Percentiles rank a stretch among this genome's conserved stretches.
Conservation (phyloP, 2,888 invertebrate genomes). For the Pediacus dermestoides region DNA sequence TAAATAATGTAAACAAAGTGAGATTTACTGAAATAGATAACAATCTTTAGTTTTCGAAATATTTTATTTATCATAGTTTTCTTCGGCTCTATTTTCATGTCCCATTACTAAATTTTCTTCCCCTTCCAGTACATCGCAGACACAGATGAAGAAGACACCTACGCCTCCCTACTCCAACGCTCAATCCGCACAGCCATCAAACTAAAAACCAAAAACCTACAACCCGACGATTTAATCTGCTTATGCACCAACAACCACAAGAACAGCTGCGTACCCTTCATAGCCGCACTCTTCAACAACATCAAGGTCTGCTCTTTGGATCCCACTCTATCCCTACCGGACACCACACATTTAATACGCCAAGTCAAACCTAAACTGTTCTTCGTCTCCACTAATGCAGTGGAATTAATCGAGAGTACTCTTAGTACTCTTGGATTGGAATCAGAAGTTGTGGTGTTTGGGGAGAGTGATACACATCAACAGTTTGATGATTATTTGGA, state of each 20-base stretch:
- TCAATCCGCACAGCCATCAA: slow-evolving; percentile 50
- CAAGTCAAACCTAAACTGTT: slow-evolving; percentile 37
- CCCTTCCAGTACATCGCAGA: slow-evolving; percentile 33
- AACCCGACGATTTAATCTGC: slow-evolving; percentile 49
- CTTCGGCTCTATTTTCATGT: too few species aligned
- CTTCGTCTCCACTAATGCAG: slow-evolving; percentile 33
- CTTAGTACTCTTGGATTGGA: slow-evolving; percentile 26
- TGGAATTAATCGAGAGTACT: slow-evolving; percentile 31
- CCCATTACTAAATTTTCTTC: not conserved
- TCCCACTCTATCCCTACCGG: slow-evolving; percentile 31
- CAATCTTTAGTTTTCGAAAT: too few species aligned
- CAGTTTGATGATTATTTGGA: slow-evolving; percentile 30
- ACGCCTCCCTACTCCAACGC: slow-evolving; percentile 44
- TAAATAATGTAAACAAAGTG: too few species aligned
- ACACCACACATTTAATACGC: slow-evolving; percentile 33
- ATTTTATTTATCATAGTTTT: too few species aligned
- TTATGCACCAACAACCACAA: slow-evolving; percentile 51
- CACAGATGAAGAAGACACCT: slow-evolving; percentile 50
- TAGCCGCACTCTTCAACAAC: slow-evolving; percentile 52
- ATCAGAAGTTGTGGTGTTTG: slow-evolving; percentile 38
- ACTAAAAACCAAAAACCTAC: slow-evolving; percentile 45
- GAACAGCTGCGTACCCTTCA: slow-evolving; percentile 50
- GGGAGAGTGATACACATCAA: slow-evolving; percentile 25
- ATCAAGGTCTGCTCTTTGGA: slow-evolving; percentile 38
- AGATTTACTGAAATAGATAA: too few species aligned